Conservation (phyloP, 2,113 vertebrate species). For the Datnioides undecimradiatus region DNA sequence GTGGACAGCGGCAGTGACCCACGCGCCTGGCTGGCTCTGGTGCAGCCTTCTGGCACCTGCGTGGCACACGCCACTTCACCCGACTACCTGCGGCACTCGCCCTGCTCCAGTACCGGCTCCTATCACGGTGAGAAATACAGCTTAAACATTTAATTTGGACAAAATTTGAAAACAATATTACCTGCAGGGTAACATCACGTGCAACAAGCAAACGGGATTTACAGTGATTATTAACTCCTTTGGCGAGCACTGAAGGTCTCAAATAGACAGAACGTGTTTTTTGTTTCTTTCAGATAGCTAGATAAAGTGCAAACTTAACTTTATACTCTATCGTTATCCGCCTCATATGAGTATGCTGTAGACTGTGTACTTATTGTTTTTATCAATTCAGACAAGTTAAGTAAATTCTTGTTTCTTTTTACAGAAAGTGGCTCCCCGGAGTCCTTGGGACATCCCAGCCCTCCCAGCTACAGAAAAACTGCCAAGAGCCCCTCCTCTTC, state of each 20-base stretch:
- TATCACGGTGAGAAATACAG: conserved; percentile 67
- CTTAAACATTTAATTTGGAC: no score
- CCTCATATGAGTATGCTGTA: no score
- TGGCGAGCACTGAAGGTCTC: not conserved
- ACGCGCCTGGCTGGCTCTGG: conserved; percentile 90
- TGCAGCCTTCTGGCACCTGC: conserved; percentile 86
- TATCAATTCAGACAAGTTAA: not conserved
- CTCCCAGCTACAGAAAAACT: conserved; percentile 78
- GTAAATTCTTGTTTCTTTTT: conserved; percentile 11
- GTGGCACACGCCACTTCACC: conserved; percentile 84
- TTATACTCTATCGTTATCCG: no score
- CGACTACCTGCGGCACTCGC: conserved; percentile 86
- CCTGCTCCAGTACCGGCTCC: conserved; percentile 80
- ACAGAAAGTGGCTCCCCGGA: conserved; percentile 80
- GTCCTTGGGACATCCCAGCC: conserved; percentile 73
- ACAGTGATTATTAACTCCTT: not conserved
- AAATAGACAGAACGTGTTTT: not conserved
- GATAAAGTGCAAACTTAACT: not conserved
- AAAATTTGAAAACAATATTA: not conserved
- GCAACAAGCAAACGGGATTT: not conserved
- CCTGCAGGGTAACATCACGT: not conserved
- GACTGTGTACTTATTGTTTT: no score
- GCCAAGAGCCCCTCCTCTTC: conserved; percentile 73
- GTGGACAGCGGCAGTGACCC: conserved; percentile 87
- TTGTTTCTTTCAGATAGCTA: not conserved